Conservation (phyloP, 2,113 vertebrate species). For the Turnix velox region DNA sequence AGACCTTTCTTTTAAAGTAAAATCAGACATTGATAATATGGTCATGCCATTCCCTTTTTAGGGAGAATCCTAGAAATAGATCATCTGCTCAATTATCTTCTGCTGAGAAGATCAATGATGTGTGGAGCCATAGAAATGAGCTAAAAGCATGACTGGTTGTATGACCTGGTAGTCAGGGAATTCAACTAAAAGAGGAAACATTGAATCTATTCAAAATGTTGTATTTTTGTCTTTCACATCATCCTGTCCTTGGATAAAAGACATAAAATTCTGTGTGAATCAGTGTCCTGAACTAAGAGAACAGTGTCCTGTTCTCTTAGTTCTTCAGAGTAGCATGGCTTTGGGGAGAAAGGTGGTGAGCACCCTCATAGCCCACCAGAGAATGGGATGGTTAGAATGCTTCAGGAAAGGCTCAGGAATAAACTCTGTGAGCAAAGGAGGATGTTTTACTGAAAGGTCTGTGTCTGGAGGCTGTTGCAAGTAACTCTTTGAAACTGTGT, state of each 20-base stretch:
- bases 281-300: too few relatives aligned
- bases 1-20: neutral
- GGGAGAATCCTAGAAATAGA: neutral
- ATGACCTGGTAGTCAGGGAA: neutral
- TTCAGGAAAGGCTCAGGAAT: neutral
- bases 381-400: neutral
- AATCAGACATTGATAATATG: neutral
- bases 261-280: neutral
- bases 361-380: neutral
- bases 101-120: neutral
- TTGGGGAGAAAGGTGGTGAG: neutral
- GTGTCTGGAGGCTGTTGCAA: neutral
- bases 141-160: neutral
- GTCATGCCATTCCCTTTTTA: neutral
- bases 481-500: neutral
- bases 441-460: neutral
- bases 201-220: neutral
- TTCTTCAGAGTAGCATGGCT: neutral
- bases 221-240: neutral
- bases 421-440: neutral
- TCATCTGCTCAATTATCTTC: neutral
- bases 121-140: neutral
- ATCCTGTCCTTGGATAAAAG: neutral
- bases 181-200: neutral
- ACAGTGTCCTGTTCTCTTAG: too few relatives aligned